Conservation (phyloP, 1,140 invertebrate genomes). For the Drosophila malerkotliana region DNA sequence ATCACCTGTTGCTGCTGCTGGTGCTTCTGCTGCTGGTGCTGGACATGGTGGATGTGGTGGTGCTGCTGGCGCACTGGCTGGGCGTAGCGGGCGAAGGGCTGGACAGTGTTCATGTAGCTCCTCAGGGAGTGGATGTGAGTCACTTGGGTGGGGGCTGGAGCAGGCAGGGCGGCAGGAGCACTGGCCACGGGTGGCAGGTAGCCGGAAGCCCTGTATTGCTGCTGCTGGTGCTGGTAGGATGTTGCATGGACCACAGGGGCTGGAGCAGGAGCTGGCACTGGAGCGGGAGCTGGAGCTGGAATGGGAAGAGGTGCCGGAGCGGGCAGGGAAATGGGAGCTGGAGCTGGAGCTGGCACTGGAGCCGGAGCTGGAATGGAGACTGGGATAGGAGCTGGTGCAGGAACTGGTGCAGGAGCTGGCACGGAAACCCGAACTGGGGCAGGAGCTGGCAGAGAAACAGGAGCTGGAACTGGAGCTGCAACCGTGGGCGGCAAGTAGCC, state of each 20-base stretch:
- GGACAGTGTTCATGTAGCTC: conserved; percentile 74
- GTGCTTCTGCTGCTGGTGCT: conserved; percentile 21
- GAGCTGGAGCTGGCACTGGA: not conserved
- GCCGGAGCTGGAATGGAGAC: conserved; percentile 25
- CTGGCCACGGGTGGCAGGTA: conserved; percentile 32
- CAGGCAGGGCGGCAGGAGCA: conserved; percentile 17
- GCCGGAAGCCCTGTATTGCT: conserved; percentile 21
- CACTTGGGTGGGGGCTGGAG: conserved; percentile 51
- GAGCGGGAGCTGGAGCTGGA: conserved; percentile 10
- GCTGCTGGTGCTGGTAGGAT: conserved; percentile 14
- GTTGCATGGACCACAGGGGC: conserved; percentile 16
- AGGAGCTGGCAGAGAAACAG: not conserved
- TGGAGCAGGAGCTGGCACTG: not conserved
- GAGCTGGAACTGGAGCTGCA: not conserved
- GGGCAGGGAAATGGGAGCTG: not conserved
- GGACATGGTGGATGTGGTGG: conserved; percentile 24
- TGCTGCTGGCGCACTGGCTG: conserved; percentile 50
- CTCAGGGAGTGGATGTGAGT: conserved; percentile 66
- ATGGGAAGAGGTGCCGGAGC: conserved; percentile 6
- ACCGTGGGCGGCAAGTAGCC: conserved; percentile 40
- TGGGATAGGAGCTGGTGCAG: not conserved
- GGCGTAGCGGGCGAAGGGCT: conserved; percentile 68
- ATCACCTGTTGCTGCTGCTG: conserved; percentile 35
- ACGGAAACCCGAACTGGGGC: not conserved
- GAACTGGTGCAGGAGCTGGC: not conserved